Percentiles rank a stretch among this genome's conserved stretches.
These are phyloP conservation scores for Spilogale gracilis DNA, from an alignment of 2,113 vertebrate genomes.

Conservation along the genomic window DNA sequence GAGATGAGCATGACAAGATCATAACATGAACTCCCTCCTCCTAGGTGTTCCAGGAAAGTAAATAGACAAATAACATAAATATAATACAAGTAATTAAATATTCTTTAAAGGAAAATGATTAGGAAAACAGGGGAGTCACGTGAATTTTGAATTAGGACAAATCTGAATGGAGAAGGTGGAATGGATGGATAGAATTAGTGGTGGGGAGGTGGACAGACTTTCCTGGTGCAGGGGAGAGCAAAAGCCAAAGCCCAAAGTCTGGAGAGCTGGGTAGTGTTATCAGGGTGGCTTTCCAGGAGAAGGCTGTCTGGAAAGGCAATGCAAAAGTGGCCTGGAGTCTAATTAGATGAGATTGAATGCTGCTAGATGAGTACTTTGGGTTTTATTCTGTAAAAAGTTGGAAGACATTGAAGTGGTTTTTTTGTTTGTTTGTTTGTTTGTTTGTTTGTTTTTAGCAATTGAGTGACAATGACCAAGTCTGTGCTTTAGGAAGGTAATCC, in stretches of 20 bases:
- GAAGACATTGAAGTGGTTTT: not conserved
- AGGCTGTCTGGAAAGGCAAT: not conserved
- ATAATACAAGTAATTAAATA: not conserved
- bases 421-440: not conserved
- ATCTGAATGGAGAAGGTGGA: not conserved
- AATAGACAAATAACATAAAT: not conserved
- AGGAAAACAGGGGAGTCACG: not conserved
- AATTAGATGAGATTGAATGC: not conserved
- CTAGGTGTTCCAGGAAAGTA: not conserved
- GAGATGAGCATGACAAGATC: not conserved
- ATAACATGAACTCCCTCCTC: not conserved
- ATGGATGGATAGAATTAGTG: not conserved
- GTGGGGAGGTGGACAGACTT: not conserved
- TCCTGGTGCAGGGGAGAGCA: not conserved
- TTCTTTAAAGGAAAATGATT: constrained; percentile 15
- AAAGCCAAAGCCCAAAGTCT: not conserved
- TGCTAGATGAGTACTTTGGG: not conserved
- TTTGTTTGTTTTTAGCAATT: not conserved
- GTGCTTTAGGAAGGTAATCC: not conserved
- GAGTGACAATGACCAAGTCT: not conserved
- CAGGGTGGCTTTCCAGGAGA: not conserved
- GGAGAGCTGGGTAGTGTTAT: not conserved
- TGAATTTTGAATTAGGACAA: not conserved
- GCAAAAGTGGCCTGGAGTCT: not conserved
- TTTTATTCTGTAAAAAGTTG: constrained; percentile 17